Evolutionary conservation across 2,113 vertebrate genomes (phyloP), one percentile per base, ranked within the genome.

Genomic region (Corynorhinus townsendii): DNA sequence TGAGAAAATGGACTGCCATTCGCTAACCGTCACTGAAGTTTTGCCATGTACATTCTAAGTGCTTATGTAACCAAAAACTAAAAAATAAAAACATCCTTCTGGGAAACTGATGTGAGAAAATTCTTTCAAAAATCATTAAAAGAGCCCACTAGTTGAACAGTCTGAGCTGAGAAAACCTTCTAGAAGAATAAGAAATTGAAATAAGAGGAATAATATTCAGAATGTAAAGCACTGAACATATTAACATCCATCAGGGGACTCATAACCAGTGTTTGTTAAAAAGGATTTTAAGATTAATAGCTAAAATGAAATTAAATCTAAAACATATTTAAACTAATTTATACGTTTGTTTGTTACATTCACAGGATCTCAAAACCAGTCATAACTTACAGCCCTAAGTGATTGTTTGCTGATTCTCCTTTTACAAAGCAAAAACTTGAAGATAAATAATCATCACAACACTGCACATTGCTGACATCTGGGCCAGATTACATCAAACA

Each of bases 221-320:
- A 93, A 95, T 59, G 11, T 71, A 95, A 96, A 89, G 52, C 26
- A 8, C 62, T 88, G 38, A 95, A 77, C 62, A 90, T 69, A 79
- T 88, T 91, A 96, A 92, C 90, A 92, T 94, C 66, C 88, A 90
- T n/a, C 94, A 62, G 12, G 86, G 86, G 82, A 95, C 95, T 92
- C 17, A 22, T 90, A 97, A 96, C 82, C 75, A 89, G 69, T 66
- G 93, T 94, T 95, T 96, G 76, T 91, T 90, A 92, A 94, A 93
- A 81, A 96, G 86, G 30, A 93, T 71, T 96, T 96, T 93, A 95
- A 95, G 90, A 92, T 96, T 95, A 97, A 97, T 84, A 95, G 94
- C 91, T 88, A 95, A 95, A 95, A 95, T 95, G 82, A 96, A 95
- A 93, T 94, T 73, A 93, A 89, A 91, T 95, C 77, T 94, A 96